Base-by-base conservation (phyloP, 2,797 vertebrate species). In the Rallus crepitans region DNA sequence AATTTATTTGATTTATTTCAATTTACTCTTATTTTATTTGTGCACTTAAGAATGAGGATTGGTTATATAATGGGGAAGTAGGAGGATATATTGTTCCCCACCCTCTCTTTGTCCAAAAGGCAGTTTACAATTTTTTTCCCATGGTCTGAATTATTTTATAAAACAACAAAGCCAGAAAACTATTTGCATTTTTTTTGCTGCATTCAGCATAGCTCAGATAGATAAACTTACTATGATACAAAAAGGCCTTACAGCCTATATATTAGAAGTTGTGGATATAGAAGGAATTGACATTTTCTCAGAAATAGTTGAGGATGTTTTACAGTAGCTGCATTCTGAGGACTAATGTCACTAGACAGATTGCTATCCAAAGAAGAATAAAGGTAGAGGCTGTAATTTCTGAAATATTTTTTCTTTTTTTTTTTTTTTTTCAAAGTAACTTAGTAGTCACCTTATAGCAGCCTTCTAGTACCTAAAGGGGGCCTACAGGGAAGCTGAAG, bases 1-100 rank as follows among this genome's bases (percentile, higher is more conserved):
- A 80, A 76, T 89, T 87, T 75, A 55, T 75, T 87, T 94, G 79
- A 82, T 94, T 93, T 93, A 95, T 95, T 94, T 94, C 81, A 92
- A 85, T 90, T 93, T 94, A 61, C 45, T 85, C 45, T 35, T 90
- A 45, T 75, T 96, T 96, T 87, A 85, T 91, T 84, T 91, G 88
- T 89, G 86, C 77, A 85, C 78, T 95, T 92, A 89, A 85, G 70
- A 93, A 33, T 35, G 33, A 33, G 13, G 25, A 71, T 89, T 57
- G 27, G 48, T 84, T 94, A 64, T 65, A 91, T 70, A 79, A 89
- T n/a, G 21, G 30, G 14, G 25, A 82, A 89, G 13, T 25, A 76
- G 42, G 7, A 91, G 20, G 21, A 79, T 87, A 37, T 60, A 86
- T 87, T 90, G 2, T 77, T 76, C 50, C 15, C n/a, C 10, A 76